Conservation (phyloP, 2,888 invertebrate genomes). For the Tetranychus piercei region DNA sequence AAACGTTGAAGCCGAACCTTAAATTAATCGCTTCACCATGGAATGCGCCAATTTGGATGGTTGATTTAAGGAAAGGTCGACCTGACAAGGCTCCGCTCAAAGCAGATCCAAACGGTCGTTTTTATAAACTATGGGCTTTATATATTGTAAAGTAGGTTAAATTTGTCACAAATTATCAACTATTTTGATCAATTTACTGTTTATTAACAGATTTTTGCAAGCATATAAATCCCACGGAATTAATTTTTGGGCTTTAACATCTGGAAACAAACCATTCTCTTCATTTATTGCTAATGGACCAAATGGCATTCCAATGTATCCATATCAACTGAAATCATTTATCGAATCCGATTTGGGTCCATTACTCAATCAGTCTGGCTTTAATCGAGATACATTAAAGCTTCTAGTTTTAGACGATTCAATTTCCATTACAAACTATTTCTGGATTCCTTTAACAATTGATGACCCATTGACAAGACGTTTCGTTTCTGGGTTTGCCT, state of each 20-base stretch:
- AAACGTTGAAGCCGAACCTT: slow-evolving; percentile 26
- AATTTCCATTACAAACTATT: background rate
- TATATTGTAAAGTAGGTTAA: slow-evolving; percentile 48
- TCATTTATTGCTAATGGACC: slow-evolving; percentile 71
- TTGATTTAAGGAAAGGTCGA: slow-evolving; percentile 36
- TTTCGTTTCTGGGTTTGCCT: slow-evolving; percentile 49
- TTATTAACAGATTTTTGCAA: slow-evolving; percentile 47
- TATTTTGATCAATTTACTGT: background rate
- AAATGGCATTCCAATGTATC: slow-evolving; percentile 13
- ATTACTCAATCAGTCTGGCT: slow-evolving; percentile 40
- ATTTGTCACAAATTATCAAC: background rate
- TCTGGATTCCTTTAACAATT: background rate
- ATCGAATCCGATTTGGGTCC: slow-evolving; percentile 55
- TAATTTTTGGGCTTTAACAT: slow-evolving; percentile 57
- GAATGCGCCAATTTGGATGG: slow-evolving; percentile 43
- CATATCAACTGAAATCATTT: slow-evolving; percentile 43
- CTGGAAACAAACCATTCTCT: slow-evolving; percentile 58
- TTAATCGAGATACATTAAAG: slow-evolving; percentile 36
- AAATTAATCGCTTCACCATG: slow-evolving; percentile 38
- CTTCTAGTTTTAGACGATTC: slow-evolving; percentile 54
- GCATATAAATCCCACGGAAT: slow-evolving; percentile 48
- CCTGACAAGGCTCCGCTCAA: slow-evolving; percentile 28
- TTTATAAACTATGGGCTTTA: slow-evolving; percentile 59
- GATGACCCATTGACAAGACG: slow-evolving; percentile 30
- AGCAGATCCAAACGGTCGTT: slow-evolving; percentile 32